Percentiles rank a stretch among this genome's conserved stretches.
These are phyloP conservation scores for Phoxinus dragarum DNA, from an alignment of 2,797 vertebrate genomes.

Conservation along the genomic window DNA sequence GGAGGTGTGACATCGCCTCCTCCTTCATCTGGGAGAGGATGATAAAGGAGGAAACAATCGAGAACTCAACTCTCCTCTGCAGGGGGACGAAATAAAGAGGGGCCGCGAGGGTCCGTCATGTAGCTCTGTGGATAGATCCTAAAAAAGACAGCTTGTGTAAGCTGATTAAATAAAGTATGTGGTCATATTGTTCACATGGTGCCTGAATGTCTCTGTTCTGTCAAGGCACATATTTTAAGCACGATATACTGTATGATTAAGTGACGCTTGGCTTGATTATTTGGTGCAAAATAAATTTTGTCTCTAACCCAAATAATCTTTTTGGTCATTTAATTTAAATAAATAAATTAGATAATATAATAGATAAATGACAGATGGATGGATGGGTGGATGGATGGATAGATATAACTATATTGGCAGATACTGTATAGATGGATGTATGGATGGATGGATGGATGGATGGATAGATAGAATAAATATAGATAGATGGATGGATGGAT, in stretches of 20 bases:
- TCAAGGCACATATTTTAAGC: not conserved
- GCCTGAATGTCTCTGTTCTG: not conserved
- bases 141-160: not conserved
- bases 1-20: constrained; percentile 35
- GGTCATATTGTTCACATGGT: not conserved
- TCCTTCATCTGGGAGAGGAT: constrained; percentile 20
- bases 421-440: no score
- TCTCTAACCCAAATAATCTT: no score
- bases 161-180: not conserved
- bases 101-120: not conserved
- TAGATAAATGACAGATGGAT: no score
- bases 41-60: constrained; percentile 29
- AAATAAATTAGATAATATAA: not conserved
- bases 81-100: not conserved
- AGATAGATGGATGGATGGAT: no score
- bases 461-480: no score
- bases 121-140: not conserved
- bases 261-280: not conserved
- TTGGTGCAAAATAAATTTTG: not conserved
- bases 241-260: not conserved
- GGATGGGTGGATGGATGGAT: no score
- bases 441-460: no score
- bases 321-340: not conserved
- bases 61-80: constrained; percentile 16
- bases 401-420: no score